Percentiles rank a stretch among this genome's conserved stretches.
Conservation (phyloP, 2,797 vertebrate genomes). For the Dermochelys coriacea region DNA sequence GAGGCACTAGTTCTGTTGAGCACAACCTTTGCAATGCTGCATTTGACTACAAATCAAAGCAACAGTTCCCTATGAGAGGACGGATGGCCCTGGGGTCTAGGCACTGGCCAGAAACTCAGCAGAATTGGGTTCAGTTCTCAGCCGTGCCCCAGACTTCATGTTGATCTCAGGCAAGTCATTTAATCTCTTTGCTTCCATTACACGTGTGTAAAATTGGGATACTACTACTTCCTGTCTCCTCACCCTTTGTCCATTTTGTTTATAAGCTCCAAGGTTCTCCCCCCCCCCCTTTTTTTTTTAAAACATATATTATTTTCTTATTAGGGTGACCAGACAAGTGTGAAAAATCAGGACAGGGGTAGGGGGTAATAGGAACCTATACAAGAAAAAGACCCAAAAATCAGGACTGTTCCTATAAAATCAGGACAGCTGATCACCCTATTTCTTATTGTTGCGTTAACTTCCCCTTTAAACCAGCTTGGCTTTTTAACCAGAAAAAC, state of each 20-base stretch:
- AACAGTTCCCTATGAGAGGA: neutral
- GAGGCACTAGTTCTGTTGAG: neutral
- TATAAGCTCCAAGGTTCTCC: neutral
- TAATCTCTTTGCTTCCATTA: neutral
- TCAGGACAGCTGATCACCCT: too few relatives aligned
- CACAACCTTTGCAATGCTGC: neutral
- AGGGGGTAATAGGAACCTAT: too few relatives aligned
- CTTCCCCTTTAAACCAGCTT: neutral
- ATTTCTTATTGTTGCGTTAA: too few relatives aligned
- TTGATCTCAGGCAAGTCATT: neutral
- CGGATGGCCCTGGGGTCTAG: neutral
- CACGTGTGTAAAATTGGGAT: neutral
- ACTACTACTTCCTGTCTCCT: neutral
- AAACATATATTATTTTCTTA: neutral
- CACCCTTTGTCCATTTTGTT: neutral
- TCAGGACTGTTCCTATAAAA: too few relatives aligned
- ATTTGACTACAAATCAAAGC: neutral
- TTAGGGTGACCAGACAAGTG: neutral
- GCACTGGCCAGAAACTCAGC: neutral
- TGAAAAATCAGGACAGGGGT: too few relatives aligned
- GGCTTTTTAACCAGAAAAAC: neutral
- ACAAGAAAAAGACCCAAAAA: too few relatives aligned
- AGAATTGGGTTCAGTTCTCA: neutral
- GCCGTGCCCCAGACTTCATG: neutral
- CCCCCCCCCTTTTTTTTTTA: neutral